Conservation (phyloP, 2,797 vertebrate genomes). For the Neostethus bicornis region DNA sequence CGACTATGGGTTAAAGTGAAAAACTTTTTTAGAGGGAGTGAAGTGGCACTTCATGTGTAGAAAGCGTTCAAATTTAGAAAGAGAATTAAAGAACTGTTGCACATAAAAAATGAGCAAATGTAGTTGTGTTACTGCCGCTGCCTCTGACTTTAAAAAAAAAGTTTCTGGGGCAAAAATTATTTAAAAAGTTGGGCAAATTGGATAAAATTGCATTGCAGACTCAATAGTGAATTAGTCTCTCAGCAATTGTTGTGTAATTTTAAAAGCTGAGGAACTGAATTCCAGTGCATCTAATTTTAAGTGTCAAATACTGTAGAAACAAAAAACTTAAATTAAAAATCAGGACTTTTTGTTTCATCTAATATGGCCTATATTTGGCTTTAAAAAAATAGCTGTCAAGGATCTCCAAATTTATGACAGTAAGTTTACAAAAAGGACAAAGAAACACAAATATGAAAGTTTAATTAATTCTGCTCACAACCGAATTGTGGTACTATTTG, state of each 20-base stretch:
- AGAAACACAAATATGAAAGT: slow-evolving; percentile 15
- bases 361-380: slow-evolving; percentile 30
- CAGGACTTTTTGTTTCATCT: slow-evolving; percentile 34
- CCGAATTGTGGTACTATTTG: slow-evolving; percentile 75
- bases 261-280: slow-evolving; percentile 25
- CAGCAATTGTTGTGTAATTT: no score
- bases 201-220: no score
- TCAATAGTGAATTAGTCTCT: background rate
- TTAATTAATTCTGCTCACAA: slow-evolving; percentile 47
- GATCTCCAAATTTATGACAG: slow-evolving; percentile 50
- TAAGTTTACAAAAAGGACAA: slow-evolving; percentile 23
- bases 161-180: no score
- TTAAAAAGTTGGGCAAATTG: no score
- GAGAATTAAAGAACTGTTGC: no score
- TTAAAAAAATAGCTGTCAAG: slow-evolving; percentile 34
- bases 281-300: slow-evolving; percentile 25
- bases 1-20: no score
- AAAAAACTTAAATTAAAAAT: slow-evolving; percentile 36
- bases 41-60: no score
- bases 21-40: no score
- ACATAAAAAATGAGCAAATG: no score
- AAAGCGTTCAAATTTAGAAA: no score
- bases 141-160: no score
- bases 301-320: slow-evolving; percentile 48
- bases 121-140: no score